Base-by-base conservation (phyloP, 2,113 vertebrate genomes). In the Oriolus oriolus region DNA sequence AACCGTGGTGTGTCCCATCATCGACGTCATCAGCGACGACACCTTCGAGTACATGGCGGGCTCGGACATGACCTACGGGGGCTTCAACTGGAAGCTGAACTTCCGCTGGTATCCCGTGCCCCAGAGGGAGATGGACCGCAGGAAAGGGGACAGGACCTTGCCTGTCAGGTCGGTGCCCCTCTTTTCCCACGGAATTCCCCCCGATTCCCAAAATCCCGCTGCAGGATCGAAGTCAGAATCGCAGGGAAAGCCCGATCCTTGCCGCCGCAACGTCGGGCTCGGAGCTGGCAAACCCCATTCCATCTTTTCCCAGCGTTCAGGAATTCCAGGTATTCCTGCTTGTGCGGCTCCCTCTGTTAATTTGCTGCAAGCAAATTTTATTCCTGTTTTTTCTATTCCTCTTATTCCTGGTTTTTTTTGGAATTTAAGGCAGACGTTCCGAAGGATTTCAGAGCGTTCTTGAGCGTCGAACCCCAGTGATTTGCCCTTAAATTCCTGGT, bases 1-100 rank as follows among this genome's bases (percentile, higher is more conserved):
- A 69, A 98, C 99, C 9, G 99, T 99, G 81, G 99, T 99, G 27
- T 99, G 99, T 60, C 99, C 99, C 2, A 99, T 99, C 97, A 99
- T 99, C 31, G 99, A 99, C n/a, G 99, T 99, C 64, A 99, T 99
- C 98, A 99, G 99, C 10, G 99, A 99, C 39, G 99, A 99, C 97
- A 99, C 99, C 0, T 99, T 99, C 91, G 99, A 99, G 81, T 99
- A 99, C 97, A 99, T 99, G 99, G 99, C 99, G 11, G 99, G 99
- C 2, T 99, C 99, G 5, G 99, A 99, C 76, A 99, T 99, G 99
- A 99, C 99, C 31, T 99, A 99, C 0, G 99, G 99, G 1, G 99
- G 99, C 39, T 99, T 99, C 97, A 99, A 99, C 97, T 99, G 99
- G 99, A 99, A 99, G 94, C 98, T 99, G 52, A 99, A 99, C 92